Evolutionary conservation across 2,888 invertebrate genomes (phyloP).

Genomic region (Napeogenes sylphis): DNA sequence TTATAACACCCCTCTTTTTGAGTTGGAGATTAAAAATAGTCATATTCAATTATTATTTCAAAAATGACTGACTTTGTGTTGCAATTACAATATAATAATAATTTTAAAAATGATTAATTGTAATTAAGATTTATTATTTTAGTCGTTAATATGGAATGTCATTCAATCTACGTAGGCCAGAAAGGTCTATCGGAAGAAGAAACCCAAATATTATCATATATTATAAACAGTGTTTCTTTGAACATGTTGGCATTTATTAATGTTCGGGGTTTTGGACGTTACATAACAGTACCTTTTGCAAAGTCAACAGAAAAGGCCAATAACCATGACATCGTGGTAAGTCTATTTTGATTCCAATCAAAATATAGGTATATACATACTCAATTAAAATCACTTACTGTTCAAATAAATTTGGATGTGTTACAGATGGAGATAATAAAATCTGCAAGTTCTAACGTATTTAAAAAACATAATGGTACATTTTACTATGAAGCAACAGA

Average conservation of each 20-base stretch:
- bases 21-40: too few relatives aligned
- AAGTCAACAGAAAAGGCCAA: conserved; percentile 36
- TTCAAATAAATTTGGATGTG: conserved; percentile 2
- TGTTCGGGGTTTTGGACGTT: conserved; percentile 53
- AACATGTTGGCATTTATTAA: conserved; percentile 58
- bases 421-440: conserved; percentile 57
- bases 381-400: neutral
- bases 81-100: too few relatives aligned
- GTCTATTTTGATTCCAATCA: conserved; percentile 15
- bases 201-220: conserved; percentile 46
- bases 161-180: conserved; percentile 49
- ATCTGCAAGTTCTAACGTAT: conserved; percentile 43
- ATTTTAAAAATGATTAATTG: too few relatives aligned
- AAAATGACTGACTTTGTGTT: too few relatives aligned
- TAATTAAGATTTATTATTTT: conserved; percentile 1
- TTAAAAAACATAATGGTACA: conserved; percentile 40
- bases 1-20: too few relatives aligned
- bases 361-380: neutral
- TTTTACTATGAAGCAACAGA: conserved; percentile 51
- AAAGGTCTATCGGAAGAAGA: conserved; percentile 56
- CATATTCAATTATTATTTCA: too few relatives aligned
- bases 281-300: conserved; percentile 59
- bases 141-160: conserved; percentile 44
- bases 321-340: conserved; percentile 59
- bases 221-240: conserved; percentile 49